Evolutionary conservation across 2,888 invertebrate genomes (phyloP).

Genomic region (Drosophila parthenogenetica): DNA sequence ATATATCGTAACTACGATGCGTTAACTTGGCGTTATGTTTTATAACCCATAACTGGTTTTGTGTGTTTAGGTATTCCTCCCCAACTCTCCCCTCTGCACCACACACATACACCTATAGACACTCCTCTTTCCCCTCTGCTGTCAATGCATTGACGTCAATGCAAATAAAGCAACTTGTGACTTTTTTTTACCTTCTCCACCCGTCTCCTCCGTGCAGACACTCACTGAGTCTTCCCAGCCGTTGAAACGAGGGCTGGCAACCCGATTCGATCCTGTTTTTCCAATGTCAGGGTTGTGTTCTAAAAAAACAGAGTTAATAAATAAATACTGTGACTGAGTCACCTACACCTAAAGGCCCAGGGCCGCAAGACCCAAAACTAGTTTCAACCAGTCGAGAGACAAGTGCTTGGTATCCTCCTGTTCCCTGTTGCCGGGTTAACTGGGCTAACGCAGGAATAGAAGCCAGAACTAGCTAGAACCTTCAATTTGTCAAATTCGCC

Average conservation of each 20-base stretch:
- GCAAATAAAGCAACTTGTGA: conserved; percentile 68
- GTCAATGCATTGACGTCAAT: conserved; percentile 72
- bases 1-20: conserved; percentile 31
- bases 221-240: conserved; percentile 21
- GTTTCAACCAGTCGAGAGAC: conserved; percentile 35
- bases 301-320: conserved; percentile 47
- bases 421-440: neutral
- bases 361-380: conserved; percentile 31
- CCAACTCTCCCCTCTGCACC: conserved; percentile 13
- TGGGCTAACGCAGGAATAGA: conserved; percentile 1
- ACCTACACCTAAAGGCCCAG: conserved; percentile 61
- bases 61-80: conserved; percentile 23
- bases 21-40: conserved; percentile 43
- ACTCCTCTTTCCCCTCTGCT: conserved; percentile 5
- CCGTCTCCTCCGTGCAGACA: conserved; percentile 35
- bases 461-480: conserved; percentile 23
- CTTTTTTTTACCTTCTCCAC: conserved; percentile 3
- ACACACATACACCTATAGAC: neutral
- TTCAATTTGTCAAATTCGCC: conserved; percentile 59
- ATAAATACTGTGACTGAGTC: conserved; percentile 49
- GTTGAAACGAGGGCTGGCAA: conserved; percentile 32
- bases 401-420: conserved; percentile 32
- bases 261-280: conserved; percentile 33
- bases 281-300: conserved; percentile 75
- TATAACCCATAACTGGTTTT: conserved; percentile 57